Base-by-base conservation (phyloP, 2,113 vertebrate genomes). In the Cygnus atratus region DNA sequence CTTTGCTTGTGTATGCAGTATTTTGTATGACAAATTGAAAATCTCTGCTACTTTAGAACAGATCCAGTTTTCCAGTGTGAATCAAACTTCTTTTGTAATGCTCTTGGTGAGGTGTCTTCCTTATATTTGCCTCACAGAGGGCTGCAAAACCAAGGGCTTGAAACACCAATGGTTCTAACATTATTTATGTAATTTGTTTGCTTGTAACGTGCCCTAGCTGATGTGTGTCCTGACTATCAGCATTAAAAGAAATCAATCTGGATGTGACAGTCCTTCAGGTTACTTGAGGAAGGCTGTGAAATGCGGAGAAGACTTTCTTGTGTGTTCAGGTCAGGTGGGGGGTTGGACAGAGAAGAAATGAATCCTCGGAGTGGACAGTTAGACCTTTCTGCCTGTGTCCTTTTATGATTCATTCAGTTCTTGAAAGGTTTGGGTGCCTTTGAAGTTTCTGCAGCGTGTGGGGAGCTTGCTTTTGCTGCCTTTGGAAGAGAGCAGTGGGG, bases 401-500 rank as follows among this genome's bases (percentile, higher is more conserved):
- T 92, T 95, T 95, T 76, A 89, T 76, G 70, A 87, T 92, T 84
- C 81, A 39, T 95, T 91, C 92, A 26, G 70, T 89, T 93, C 84
- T 62, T 90, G 89, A 93, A 93, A 92, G 92, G 55, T 87, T 70
- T 0, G 4, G 55, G 46, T 79, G 81, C 58, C 86, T 96, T 96
- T 96, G 96, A 96, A 97, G 91, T 85, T 46, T 52, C 65, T 76
- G 68, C 19, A 66, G 80, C 12, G 0, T 89, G 68, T 62, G 67
- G 66, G 74, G 91, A 97, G 66, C 81, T 96, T 0, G 1, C 76
- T 91, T 91, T 92, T 70, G n/a, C 61, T 81, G 90, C 57, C 59
- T 83, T 90, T 90, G 75, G 87, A 91, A 89, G 58, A 39, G n/a
- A 93, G 68, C 79, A 37, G 50, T 44, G 58, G 88, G 87, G 79